Conservation (phyloP, 2,113 vertebrate species). For the Hemiprocne comata region DNA sequence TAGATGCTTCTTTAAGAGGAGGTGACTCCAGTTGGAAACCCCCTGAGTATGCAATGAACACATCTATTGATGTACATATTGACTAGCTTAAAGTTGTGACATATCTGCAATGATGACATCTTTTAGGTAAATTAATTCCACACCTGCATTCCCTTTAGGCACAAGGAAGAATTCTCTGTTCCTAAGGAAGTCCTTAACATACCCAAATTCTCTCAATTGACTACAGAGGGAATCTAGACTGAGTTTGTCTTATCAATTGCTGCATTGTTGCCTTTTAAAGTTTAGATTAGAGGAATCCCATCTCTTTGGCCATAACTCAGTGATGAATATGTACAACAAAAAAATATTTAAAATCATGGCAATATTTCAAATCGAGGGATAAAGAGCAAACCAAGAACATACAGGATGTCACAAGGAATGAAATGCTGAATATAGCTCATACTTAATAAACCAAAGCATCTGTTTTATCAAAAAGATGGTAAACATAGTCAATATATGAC, state of each 20-base stretch:
- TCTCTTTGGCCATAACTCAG: background rate
- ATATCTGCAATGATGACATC: background rate
- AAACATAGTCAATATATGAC: accelerated
- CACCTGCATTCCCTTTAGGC: background rate
- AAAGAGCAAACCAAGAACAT: background rate
- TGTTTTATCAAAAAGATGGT: background rate
- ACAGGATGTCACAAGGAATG: background rate
- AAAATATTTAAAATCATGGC: background rate
- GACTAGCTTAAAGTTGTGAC: background rate
- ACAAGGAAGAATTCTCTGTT: background rate
- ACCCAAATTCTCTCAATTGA: background rate
- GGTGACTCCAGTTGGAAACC: background rate
- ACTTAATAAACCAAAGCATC: background rate
- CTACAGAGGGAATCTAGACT: background rate
- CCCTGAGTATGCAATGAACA: background rate
- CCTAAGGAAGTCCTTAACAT: background rate
- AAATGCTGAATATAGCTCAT: background rate
- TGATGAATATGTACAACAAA: background rate
- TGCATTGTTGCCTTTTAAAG: background rate
- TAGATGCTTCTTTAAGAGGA: background rate
- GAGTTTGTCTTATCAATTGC: background rate
- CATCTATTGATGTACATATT: background rate
- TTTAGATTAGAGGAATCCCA: background rate
- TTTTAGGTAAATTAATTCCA: background rate
- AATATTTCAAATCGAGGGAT: background rate